Base-by-base conservation (phyloP, 2,888 invertebrate species). In the Dioctria rufipes region DNA sequence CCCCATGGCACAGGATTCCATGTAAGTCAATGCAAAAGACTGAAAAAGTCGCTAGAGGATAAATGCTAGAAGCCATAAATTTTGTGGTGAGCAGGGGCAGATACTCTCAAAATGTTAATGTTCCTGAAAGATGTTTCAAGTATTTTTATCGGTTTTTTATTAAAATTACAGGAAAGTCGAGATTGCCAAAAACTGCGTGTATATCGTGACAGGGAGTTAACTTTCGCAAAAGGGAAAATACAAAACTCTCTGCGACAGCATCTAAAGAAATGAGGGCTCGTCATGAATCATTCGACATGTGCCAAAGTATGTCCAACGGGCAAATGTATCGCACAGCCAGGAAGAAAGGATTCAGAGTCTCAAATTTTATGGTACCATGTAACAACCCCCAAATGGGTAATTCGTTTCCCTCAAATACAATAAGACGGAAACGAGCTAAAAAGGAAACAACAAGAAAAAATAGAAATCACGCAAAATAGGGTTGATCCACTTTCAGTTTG, bases 331-430 rank as follows among this genome's bases (percentile, higher is more conserved):
- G 8, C 6, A 39, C 42, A 66, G 25, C 51, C 42, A 51, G 66
- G 66, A 65, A 65, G 78, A 78, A 78, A 78, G 78, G 78, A 80
- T 67, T 67, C 61, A 69, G 61, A 71, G 40, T 51, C 40, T 73
- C 71, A 73, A 80, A 73, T 80, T 80, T 80, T 73, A 80, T 80
- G 71, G 65, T 54, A 54, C 63, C 63, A 65, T 80, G 65, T 87
- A 88, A 88, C 88, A 88, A 88, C 88, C 88, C 88, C 88, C 88
- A 88, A 88, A 88, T 88, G 88, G 89, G 88, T 87, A 87, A 88
- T 88, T 88, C 88, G 88, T 88, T 88, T 86, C 87, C 86, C 87
- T 87, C 87, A 87, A 88, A 88, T 87, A 69, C 73, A 71, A 73
- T 73, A 65, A 73, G 75, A 78, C 61, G 80, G 78, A 69, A 73